Evolutionary conservation across 1,140 invertebrate species (phyloP), one percentile per base, ranked within the genome.

Genomic region (Ectropis grisescens): DNA sequence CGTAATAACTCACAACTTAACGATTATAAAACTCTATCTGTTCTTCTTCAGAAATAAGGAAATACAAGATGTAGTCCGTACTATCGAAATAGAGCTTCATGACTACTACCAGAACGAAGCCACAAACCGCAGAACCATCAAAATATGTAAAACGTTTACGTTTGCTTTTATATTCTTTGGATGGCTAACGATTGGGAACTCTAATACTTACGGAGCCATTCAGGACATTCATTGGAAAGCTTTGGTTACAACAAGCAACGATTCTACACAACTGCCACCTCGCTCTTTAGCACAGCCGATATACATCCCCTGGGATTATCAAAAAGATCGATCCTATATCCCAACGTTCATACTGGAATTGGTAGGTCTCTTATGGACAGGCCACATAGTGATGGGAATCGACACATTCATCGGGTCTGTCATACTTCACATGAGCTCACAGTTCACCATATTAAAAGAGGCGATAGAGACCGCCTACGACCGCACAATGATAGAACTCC

Each of bases 311-410:
- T 80, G 75, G 75, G 34, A 49, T 4, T 75, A 75, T 41, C 64
- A 80, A 33, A 45, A 50, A 23, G 61, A 78, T 22, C 11, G 2
- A 15, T 49, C 60, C 1, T 80, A 55, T 25, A 55, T 75, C 28
- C 47, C 50, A 7, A 78, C 75, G 1, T 75, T 75, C 41, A 33
- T 64, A 6, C 37, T 80, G 13, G 75, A 80, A 46, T 70, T 72
- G 2, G 30, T 74, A 7, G 75, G 75, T 1, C 45, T 80, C 2
- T 45, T 80, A n/a, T 80, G 75, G 75, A 80, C 72, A 3, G 75
- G 75, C 3, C 75, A 80, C 28, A 80, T 80, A 11, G 75, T 80
- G 13, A 78, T 80, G 72, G 67, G 58, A 0, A 69, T 78, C 19
- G 75, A 80, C 25, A 78, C 75, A 2, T 70, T 80, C 33, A 74